Base-by-base conservation (phyloP, 2,113 vertebrate species). In the Gracilinanus agilis region DNA sequence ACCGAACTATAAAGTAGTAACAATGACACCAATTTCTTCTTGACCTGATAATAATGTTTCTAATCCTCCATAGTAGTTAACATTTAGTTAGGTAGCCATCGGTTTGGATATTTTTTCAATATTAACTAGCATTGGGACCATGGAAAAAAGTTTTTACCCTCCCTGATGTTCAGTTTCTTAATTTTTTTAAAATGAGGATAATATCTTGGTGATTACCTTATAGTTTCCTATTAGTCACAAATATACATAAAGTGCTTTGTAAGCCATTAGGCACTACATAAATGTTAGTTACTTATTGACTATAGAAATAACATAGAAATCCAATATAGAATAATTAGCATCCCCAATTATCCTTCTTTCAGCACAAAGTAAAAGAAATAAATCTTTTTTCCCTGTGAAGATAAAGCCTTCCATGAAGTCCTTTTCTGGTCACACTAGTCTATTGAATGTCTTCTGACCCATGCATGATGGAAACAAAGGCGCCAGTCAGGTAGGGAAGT, bases 341-440 rank as follows among this genome's bases (percentile, higher is more conserved):
- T 93, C 53, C 49, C 55, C 23, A 88, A 56, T 16, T 67, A 0
- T 90, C 67, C n/a, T 93, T 94, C 56, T 44, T 90, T 1, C 53
- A 90, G 90, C 49, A 93, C 0, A 44, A 67, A 23, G 49, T 90
- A 58, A 10, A 2, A 96, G 44, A 93, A 95, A 94, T 5, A 75
- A 89, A 94, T 90, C 92, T 10, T 24, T 1, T 94, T 25, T 94
- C 5, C 49, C 90, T 21, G 44, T 0, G 40, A 83, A 90, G 91
- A 1, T 58, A n/a, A 0, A 54, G 27, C 11, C 54, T 1, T 25
- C 44, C 16, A 49, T 90, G 95, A 55, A 56, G 9, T 90, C 94
- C 54, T 23, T 67, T 92, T 58, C 3, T 3, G 90, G 54, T 2
- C 49, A 49, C 44, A 88, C 6, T 91, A 23, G 88, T 90, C 3